Conservation (phyloP, 2,888 invertebrate species). For the Malthinus flaveolus region DNA sequence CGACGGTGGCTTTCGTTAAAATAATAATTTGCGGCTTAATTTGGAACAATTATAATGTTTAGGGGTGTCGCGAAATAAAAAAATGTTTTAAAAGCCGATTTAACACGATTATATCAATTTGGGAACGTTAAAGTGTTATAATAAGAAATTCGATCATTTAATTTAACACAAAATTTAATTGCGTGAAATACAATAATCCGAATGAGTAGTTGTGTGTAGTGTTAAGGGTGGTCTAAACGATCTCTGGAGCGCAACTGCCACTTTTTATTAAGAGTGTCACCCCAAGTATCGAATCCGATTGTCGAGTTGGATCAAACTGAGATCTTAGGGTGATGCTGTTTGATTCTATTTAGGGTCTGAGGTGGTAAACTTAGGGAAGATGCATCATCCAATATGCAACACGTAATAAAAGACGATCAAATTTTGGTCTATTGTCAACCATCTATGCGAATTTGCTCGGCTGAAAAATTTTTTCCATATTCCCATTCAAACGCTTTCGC, state of each 20-base stretch:
- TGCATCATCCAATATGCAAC: constrained; percentile 42
- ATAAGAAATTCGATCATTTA: constrained; percentile 34
- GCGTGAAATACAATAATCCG: constrained; percentile 47
- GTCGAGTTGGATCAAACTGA: constrained; percentile 43
- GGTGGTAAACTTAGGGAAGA: constrained; percentile 48
- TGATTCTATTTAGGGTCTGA: constrained; percentile 50
- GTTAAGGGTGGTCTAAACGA: constrained; percentile 47
- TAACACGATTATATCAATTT: constrained; percentile 24
- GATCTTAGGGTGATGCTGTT: constrained; percentile 47
- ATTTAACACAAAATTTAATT: constrained; percentile 45
- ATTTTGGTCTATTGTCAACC: constrained; percentile 37
- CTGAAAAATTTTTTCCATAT: constrained; percentile 23
- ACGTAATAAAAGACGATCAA: constrained; percentile 45
- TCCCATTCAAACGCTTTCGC: constrained; percentile 17
- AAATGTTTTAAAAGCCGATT: constrained; percentile 18
- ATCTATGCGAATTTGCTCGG: constrained; percentile 21
- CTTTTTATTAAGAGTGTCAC: constrained; percentile 52
- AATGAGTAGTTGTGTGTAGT: constrained; percentile 39
- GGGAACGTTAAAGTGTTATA: constrained; percentile 22
- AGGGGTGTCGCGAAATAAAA: constrained; percentile 3
- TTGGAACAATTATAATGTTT: not conserved
- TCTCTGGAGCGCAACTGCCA: constrained; percentile 48
- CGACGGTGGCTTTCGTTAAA: constrained; percentile 14
- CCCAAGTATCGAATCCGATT: constrained; percentile 47
- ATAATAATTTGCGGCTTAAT: not conserved